Conservation (phyloP, 2,888 invertebrate species). For the Pardosa pseudoannulata region DNA sequence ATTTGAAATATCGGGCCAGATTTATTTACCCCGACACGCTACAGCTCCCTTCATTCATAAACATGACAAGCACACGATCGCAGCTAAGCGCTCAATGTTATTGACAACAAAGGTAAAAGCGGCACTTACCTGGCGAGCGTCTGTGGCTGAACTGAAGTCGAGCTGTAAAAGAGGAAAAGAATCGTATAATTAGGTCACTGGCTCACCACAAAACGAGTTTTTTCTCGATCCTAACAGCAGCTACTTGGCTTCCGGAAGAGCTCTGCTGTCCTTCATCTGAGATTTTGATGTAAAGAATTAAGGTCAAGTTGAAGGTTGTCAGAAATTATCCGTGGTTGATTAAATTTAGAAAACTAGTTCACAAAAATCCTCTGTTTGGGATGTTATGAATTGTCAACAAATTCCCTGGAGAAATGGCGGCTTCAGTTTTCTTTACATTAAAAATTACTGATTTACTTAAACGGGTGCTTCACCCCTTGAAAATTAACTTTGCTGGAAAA, state of each 20-base stretch:
- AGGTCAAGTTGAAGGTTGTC: neutral
- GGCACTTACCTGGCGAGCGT: slow-evolving; percentile 9
- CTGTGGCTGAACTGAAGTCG: neutral
- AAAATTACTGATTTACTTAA: too few relatives aligned
- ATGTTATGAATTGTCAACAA: too few relatives aligned
- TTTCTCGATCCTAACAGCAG: neutral
- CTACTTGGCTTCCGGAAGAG: neutral
- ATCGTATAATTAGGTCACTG: slow-evolving; percentile 1
- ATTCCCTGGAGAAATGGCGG: too few relatives aligned
- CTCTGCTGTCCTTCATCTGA: neutral
- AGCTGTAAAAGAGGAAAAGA: neutral
- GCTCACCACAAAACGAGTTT: slow-evolving; percentile 13
- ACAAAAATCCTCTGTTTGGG: too few relatives aligned
- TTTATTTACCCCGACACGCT: neutral
- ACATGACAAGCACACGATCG: too few relatives aligned
- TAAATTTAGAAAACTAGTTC: neutral
- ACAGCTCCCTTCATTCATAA: neutral
- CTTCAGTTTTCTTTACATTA: too few relatives aligned
- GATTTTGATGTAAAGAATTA: neutral
- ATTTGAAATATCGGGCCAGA: neutral
- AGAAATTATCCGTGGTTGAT: neutral
- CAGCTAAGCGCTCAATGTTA: neutral
- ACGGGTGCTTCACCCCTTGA: too few relatives aligned
- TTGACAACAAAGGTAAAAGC: neutral
- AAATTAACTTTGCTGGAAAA: too few relatives aligned